A percentile compares a stretch with the other conserved stretches of the same genome.
Conservation (phyloP, 2,797 vertebrate species). For the Knipowitschia caucasica region DNA sequence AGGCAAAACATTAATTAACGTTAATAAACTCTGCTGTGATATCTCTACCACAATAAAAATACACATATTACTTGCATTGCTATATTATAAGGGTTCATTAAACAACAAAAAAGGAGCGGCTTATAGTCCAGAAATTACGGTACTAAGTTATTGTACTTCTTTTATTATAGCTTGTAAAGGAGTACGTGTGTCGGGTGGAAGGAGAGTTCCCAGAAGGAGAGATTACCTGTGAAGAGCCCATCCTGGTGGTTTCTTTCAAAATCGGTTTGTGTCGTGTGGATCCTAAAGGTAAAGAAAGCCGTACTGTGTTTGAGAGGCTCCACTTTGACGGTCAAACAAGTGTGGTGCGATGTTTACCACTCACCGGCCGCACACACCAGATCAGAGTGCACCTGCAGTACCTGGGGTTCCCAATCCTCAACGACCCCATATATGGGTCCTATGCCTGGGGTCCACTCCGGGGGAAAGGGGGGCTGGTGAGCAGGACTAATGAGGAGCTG, state of each 20-base stretch:
- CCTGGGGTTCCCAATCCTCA: slow-evolving; percentile 91
- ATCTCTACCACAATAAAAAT: too few relatives aligned
- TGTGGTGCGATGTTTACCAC: slow-evolving; percentile 86
- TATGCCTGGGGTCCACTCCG: slow-evolving; percentile 86
- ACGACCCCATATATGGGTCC: slow-evolving; percentile 94
- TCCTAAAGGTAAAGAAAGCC: slow-evolving; percentile 85
- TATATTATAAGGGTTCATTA: too few relatives aligned
- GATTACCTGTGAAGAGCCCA: slow-evolving; percentile 88
- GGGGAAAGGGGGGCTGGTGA: slow-evolving; percentile 82
- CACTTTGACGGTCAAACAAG: slow-evolving; percentile 87
- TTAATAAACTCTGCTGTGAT: too few relatives aligned
- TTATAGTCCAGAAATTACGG: too few relatives aligned
- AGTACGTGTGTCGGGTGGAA: slow-evolving; percentile 91
- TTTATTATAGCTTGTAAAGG: slow-evolving; percentile 87
- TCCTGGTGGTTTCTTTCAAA: slow-evolving; percentile 89
- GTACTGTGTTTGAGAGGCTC: slow-evolving; percentile 88
- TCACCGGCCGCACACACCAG: slow-evolving; percentile 95
- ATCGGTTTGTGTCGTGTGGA: slow-evolving; percentile 91
- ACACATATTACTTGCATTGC: too few relatives aligned
- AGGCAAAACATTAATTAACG: too few relatives aligned
- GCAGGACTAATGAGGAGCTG: slow-evolving; percentile 85
- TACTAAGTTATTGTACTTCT: background rate
- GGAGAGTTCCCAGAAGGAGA: slow-evolving; percentile 87
- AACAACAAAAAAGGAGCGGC: too few relatives aligned
- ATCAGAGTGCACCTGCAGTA: slow-evolving; percentile 97